Percentiles rank a stretch among this genome's conserved stretches.
These are phyloP conservation scores for Taenioides sp. DNA, from an alignment of 2,797 vertebrate species.

Conservation along the genomic window DNA sequence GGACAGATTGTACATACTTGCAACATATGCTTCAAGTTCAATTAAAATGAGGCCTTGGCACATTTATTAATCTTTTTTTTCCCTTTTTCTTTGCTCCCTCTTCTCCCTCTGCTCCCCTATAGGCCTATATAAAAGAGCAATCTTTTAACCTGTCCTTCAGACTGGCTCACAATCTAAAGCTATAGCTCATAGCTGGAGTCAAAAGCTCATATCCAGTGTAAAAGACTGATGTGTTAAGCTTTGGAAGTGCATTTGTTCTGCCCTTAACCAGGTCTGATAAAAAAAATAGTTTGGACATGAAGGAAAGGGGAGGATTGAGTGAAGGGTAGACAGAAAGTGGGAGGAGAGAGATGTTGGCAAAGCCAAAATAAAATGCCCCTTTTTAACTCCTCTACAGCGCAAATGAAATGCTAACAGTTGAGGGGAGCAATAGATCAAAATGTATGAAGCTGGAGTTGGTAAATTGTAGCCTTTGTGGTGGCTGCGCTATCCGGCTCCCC, in stretches of 20 bases:
- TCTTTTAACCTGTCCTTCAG: constrained; percentile 84
- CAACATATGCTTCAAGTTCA: constrained; percentile 96
- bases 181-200: constrained; percentile 59
- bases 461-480: constrained; percentile 79
- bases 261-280: constrained; percentile 69
- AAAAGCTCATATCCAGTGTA: constrained; percentile 64
- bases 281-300: constrained; percentile 43
- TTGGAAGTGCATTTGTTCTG: constrained; percentile 79
- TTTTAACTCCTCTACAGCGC: constrained; percentile 75
- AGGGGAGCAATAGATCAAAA: constrained; percentile 76
- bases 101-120: constrained; percentile 52
- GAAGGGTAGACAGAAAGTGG: constrained; percentile 52
- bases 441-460: constrained; percentile 78
- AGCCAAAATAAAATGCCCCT: constrained; percentile 73
- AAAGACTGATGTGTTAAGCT: constrained; percentile 79
- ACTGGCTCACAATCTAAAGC: constrained; percentile 76
- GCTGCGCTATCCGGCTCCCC: constrained; percentile 73
- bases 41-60: constrained; percentile 96
- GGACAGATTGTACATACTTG: constrained; percentile 92
- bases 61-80: constrained; percentile 93
- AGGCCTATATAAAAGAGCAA: constrained; percentile 82
- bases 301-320: constrained; percentile 45
- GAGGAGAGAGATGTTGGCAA: constrained; percentile 62
- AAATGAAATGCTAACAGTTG: constrained; percentile 78
- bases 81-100: constrained; percentile 29